Base-by-base conservation (phyloP, 2,888 invertebrate genomes). In the Dione juno region DNA sequence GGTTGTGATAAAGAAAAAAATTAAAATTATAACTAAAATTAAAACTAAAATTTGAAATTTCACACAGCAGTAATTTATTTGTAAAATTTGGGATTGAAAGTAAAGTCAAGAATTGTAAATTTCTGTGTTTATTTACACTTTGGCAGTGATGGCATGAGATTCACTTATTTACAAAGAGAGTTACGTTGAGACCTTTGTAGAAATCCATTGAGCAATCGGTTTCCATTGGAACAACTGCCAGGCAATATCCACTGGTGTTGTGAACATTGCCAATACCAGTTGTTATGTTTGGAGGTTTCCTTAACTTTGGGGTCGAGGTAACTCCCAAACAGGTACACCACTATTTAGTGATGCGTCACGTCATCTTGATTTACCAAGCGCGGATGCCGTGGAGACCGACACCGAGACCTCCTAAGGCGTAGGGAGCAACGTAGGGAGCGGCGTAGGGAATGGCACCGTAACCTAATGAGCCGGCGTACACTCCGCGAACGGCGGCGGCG, bases 91-190 rank as follows among this genome's bases (percentile, higher is more conserved):
- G 13, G 41, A 37, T 19, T 45, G n/a, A 35, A 40, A 53, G 43
- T 65, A 35, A 66, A 58, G 53, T 59, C 68, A 52, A 61, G 73
- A 70, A 75, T 80, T 82, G 81, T 86, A 78, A 83, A 81, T 82
- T 57, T 84, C 37, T 79, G 87, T 90, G 84, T 92, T 92, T 92
- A 37, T 91, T 92, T 90, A 92, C 92, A 92, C 92, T 93, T 92
- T 93, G 92, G 92, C 92, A 92, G 92, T 93, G 92, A 90, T 90
- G 90, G 89, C 88, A 87, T 90, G 83, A 86, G 81, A 84, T 87
- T 82, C 81, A 78, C 77, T 83, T 89, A 89, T 88, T 86, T 89
- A 91, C 89, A 93, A 90, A 92, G 92, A 93, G 92, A 93, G 92
- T 93, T 92, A 92, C 91, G 83, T 83, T 89, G 90, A 92, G 89